Conservation (phyloP, 2,797 vertebrate species). For the Hapalemur alaotrensis region DNA sequence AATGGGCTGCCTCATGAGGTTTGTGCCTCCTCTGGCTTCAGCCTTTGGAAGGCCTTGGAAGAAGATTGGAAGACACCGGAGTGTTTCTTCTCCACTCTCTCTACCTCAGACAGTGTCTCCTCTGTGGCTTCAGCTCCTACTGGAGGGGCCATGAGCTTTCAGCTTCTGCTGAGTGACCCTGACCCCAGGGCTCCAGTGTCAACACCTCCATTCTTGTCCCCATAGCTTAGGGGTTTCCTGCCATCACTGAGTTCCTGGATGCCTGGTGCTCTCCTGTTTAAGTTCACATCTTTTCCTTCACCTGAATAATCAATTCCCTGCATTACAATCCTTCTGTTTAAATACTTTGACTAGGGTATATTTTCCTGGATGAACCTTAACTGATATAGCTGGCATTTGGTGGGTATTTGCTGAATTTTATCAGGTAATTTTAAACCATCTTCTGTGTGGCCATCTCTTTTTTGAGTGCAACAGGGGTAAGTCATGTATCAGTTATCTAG, state of each 20-base stretch:
- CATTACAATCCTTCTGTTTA: neutral
- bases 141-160: neutral
- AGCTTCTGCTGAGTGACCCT: neutral
- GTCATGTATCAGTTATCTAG: neutral
- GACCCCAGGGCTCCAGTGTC: neutral
- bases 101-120: neutral
- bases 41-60: neutral
- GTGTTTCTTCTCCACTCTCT: neutral
- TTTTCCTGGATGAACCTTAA: neutral
- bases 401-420: neutral
- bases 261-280: neutral
- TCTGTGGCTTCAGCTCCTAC: neutral
- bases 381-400: neutral
- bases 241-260: neutral
- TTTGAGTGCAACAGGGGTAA: neutral
- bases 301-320: neutral
- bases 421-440: neutral
- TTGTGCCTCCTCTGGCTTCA: neutral
- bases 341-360: neutral
- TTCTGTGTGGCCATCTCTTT: neutral
- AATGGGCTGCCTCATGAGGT: neutral
- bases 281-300: neutral
- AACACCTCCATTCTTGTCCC: neutral
- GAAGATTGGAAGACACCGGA: neutral
- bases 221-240: neutral